phyloP scores from a whole-genome alignment of 2,888 invertebrate species.

The Morinoia aosen region DNA sequence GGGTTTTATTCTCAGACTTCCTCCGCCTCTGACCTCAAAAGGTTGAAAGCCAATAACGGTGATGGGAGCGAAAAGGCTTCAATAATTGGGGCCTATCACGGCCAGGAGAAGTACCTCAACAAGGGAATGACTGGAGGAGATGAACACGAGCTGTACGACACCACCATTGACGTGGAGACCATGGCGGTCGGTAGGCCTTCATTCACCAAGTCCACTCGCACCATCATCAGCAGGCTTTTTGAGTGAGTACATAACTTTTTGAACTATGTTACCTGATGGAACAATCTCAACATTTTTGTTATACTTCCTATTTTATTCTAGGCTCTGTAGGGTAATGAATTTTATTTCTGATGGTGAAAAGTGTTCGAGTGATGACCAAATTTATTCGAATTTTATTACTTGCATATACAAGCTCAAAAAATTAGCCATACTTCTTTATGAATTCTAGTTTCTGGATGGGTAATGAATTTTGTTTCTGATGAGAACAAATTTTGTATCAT shows the following conservation, averaged over 20 bases:
- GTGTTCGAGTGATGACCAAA: no score
- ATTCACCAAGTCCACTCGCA: neutral
- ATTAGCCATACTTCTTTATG: neutral
- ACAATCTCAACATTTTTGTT: no score
- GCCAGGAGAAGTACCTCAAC: neutral
- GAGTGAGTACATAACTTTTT: neutral
- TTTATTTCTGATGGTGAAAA: no score
- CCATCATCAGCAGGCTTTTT: neutral
- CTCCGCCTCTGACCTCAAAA: neutral
- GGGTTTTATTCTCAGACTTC: slow-evolving; percentile 8
- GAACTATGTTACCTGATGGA: no score
- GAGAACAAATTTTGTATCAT: no score
- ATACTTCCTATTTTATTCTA: no score
- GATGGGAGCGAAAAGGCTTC: neutral
- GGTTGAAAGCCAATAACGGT: neutral
- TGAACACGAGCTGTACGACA: neutral
- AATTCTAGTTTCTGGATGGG: neutral
- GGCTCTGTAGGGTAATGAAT: no score
- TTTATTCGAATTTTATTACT: neutral
- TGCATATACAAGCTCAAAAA: neutral
- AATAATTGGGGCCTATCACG: neutral
- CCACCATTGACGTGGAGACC: slow-evolving; percentile 23
- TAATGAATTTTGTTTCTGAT: neutral
- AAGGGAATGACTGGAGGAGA: neutral
- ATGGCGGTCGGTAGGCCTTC: neutral